phyloP scores from a whole-genome alignment of 2,113 vertebrate species.

The Platysteira castanea region DNA sequence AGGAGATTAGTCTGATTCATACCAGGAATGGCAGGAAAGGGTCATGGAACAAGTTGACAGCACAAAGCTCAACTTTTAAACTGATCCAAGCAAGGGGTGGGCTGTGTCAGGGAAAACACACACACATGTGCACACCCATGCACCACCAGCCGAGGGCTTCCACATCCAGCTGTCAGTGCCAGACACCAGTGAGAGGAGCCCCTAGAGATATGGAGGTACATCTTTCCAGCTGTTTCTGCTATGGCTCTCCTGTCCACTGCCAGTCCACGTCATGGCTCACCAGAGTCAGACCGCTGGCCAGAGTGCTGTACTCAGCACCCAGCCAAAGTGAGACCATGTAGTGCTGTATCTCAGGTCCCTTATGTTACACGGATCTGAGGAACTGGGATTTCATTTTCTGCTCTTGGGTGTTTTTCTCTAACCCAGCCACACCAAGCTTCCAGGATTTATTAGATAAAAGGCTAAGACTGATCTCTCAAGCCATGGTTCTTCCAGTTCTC shows the following conservation, averaged over 20 bases:
- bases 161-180: background rate
- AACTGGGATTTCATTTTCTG: background rate
- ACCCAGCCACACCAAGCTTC: fast-evolving
- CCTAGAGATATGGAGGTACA: fast-evolving
- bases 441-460: background rate
- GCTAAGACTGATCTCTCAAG: background rate
- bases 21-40: background rate
- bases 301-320: background rate
- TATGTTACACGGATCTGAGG: background rate
- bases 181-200: background rate
- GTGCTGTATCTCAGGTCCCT: background rate
- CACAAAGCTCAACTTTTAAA: background rate
- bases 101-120: background rate
- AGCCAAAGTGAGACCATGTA: background rate
- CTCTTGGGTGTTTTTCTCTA: background rate
- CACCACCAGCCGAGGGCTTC: fast-evolving
- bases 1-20: background rate
- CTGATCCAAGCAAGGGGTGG: fast-evolving
- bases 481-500: background rate
- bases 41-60: background rate
- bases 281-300: background rate
- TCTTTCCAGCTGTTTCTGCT: background rate
- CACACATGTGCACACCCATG: fast-evolving
- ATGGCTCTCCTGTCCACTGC: fast-evolving
- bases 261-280: background rate